Evolutionary conservation across 23 tunicate genomes (phyloP), one percentile per base, ranked within the genome.

Genomic region (Phallusia fumigata): DNA sequence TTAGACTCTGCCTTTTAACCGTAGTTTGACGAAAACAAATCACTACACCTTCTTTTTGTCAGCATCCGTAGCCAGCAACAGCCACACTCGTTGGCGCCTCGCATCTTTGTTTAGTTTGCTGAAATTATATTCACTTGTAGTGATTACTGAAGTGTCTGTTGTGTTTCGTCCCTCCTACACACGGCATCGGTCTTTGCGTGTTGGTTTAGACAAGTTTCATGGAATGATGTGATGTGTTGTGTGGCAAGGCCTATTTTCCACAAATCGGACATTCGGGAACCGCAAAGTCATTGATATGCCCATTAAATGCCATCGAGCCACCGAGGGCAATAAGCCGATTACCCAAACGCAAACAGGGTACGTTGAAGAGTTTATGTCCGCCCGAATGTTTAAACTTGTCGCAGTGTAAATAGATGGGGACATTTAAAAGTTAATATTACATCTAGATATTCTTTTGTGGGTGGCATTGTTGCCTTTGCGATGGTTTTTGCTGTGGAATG

Each of bases 91-190:
- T 21, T 58, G 69, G 69, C 69, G 69, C 69, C 69, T 58, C 28
- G 13, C 26, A 58, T 58, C 69, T 24, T 24, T 21, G 69, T 58
- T 58, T 58, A 58, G 69, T 58, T 58, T 58, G 28, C 28, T 58
- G 28, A 58, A 58, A 21, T 21, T 58, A 24, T 22, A 13, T 58
- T 58, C 69, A 16, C 69, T 1, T 24, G 28, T 21, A 24, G 69
- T 58, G 28, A 58, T 58, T 24, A 58, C 69, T 58, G 69, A 58
- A 58, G 69, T 58, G 69, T 58, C 69, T 58, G 28, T 58, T 22
- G 26, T 58, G 69, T 58, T 22, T 58, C 13, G 69, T 22, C 69
- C 26, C 69, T 58, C 69, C 69, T 40, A 40, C 47, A 40, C 47
- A 40, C 8, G 10, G 47, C 47, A 40, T 3, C 47, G 47, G 69